These are phyloP conservation scores for Belgica antarctica DNA, from an alignment of 2,888 invertebrate species.

Conservation along the genomic window DNA sequence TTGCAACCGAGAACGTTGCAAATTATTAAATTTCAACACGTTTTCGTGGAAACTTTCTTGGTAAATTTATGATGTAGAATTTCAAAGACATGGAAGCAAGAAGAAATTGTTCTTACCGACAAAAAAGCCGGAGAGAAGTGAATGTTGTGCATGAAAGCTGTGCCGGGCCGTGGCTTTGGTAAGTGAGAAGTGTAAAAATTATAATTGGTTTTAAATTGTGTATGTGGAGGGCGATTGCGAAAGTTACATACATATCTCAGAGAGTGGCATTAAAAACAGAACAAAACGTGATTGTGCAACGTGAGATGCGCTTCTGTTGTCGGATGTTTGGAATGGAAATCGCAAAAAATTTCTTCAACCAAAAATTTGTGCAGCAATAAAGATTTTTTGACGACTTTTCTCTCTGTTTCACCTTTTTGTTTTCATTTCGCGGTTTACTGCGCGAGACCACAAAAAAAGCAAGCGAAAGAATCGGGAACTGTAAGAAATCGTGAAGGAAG, in stretches of 20 bases:
- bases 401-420: background rate
- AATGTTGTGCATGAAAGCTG: background rate
- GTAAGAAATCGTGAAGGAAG: background rate
- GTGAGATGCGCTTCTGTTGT: slow-evolving; percentile 32
- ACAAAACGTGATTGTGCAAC: slow-evolving; percentile 32
- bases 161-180: background rate
- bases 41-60: slow-evolving; percentile 28
- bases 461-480: slow-evolving; percentile 33
- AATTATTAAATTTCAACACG: slow-evolving; percentile 43
- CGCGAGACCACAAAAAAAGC: background rate
- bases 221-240: background rate
- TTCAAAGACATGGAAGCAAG: slow-evolving; percentile 18
- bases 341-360: background rate
- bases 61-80: slow-evolving; percentile 7
- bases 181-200: slow-evolving; percentile 26
- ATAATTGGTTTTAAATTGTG: slow-evolving; percentile 39
- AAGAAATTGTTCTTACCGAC: too few species aligned
- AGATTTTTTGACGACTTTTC: slow-evolving; percentile 1
- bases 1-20: slow-evolving; percentile 1
- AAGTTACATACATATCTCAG: slow-evolving; percentile 25
- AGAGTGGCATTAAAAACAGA: slow-evolving; percentile 14
- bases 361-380: too few species aligned
- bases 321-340: background rate
- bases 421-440: too few species aligned
- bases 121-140: too few species aligned